Conservation (phyloP, 2,888 invertebrate genomes). For the Odontomyia ornata region DNA sequence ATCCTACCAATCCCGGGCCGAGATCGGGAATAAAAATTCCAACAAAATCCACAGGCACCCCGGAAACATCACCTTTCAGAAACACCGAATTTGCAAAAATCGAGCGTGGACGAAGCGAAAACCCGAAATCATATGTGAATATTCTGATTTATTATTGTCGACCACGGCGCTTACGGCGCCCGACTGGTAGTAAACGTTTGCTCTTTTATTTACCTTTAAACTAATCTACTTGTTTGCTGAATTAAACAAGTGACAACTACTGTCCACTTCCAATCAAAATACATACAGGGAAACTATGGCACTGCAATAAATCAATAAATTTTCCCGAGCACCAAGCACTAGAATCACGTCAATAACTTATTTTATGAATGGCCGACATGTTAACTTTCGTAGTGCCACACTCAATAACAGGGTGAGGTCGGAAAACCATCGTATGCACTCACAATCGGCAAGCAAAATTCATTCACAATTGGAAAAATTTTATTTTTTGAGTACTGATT, state of each 20-base stretch:
- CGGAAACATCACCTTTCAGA: neutral
- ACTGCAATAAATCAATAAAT: neutral
- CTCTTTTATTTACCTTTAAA: conserved; percentile 19
- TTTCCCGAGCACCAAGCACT: conserved; percentile 17
- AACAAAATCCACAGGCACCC: neutral
- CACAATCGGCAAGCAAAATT: too few species aligned
- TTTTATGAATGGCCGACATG: conserved; percentile 12
- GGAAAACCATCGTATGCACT: neutral
- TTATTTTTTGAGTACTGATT: too few species aligned
- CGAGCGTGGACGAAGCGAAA: neutral
- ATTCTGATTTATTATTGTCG: neutral
- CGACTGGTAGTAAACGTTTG: neutral
- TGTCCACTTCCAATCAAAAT: conserved; percentile 6
- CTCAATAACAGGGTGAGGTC: neutral
- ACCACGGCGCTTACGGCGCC: neutral
- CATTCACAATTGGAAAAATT: too few species aligned
- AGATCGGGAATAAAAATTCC: neutral
- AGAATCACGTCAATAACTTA: conserved; percentile 19
- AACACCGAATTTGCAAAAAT: conserved; percentile 14
- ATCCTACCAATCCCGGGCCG: neutral
- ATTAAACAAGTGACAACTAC: conserved; percentile 5
- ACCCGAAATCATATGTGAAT: neutral
- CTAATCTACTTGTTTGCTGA: neutral
- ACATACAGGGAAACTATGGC: conserved; percentile 14
- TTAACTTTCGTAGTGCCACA: conserved; percentile 21